Evolutionary conservation across 1,140 invertebrate species (phyloP).

Genomic region (Neodiprion pinetum): DNA sequence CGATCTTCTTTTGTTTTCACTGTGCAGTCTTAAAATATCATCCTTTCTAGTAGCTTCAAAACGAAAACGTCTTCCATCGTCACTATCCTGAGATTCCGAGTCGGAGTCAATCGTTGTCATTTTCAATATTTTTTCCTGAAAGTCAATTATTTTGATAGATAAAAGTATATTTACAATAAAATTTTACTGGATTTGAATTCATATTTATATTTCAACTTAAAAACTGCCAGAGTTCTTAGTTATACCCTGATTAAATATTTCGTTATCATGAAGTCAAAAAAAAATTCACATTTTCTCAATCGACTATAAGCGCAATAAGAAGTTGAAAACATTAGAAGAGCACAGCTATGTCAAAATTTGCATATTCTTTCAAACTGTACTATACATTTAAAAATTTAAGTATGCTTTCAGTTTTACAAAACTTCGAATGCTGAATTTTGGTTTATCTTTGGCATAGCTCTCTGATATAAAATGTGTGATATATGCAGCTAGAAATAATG

Average conservation of each 20-base stretch:
- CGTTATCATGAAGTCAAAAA: constrained; percentile 20
- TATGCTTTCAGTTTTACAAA: no score
- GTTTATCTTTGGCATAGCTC: no score
- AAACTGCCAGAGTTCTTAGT: background rate
- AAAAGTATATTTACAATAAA: constrained; percentile 5
- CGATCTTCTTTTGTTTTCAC: constrained; percentile 12
- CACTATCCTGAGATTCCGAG: constrained; percentile 54
- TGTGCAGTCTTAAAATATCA: constrained; percentile 8
- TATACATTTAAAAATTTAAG: no score
- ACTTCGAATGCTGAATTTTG: no score
- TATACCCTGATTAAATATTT: constrained; percentile 25
- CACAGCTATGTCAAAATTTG: no score
- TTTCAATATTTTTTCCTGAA: constrained; percentile 37
- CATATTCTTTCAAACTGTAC: no score
- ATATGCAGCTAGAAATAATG: no score
- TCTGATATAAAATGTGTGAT: no score
- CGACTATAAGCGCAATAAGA: constrained; percentile 17
- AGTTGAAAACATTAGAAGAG: background rate
- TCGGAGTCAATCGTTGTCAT: constrained; percentile 53
- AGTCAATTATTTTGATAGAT: constrained; percentile 28
- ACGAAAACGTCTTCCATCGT: constrained; percentile 53
- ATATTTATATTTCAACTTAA: background rate
- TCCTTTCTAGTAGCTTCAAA: constrained; percentile 52
- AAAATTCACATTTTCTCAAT: constrained; percentile 32
- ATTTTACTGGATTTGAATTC: constrained; percentile 3